A percentile compares a stretch with the other conserved stretches of the same genome.
phyloP scores from a whole-genome alignment of 2,888 invertebrate genomes.

The Danaus chrysippus region DNA sequence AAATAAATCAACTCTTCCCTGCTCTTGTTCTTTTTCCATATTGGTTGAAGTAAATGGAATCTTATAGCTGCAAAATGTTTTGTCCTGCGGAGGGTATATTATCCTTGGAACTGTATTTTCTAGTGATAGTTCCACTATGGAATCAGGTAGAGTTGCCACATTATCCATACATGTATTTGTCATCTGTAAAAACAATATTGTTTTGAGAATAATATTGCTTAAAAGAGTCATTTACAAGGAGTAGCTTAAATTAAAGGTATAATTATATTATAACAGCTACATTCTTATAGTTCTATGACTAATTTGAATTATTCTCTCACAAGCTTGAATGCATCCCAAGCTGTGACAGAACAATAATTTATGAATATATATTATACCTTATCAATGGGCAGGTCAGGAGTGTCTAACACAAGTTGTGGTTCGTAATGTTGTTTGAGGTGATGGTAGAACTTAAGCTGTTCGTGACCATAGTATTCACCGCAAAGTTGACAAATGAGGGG shows the following conservation, averaged over 20 bases:
- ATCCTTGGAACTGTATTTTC: slow-evolving; percentile 69
- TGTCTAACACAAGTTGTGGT: slow-evolving; percentile 68
- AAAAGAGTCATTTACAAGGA: too few relatives aligned
- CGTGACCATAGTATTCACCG: slow-evolving; percentile 83
- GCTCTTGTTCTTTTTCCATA: slow-evolving; percentile 55
- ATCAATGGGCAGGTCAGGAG: slow-evolving; percentile 59
- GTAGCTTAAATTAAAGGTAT: too few relatives aligned
- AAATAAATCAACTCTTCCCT: slow-evolving; percentile 56
- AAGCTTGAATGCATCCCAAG: too few relatives aligned
- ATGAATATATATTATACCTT: slow-evolving; percentile 48
- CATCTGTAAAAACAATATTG: slow-evolving; percentile 50
- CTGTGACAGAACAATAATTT: too few relatives aligned
- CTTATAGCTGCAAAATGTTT: slow-evolving; percentile 55
- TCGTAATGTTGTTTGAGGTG: slow-evolving; percentile 92
- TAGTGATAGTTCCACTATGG: slow-evolving; percentile 69
- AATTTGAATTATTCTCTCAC: too few relatives aligned
- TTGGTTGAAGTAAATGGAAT: slow-evolving; percentile 62
- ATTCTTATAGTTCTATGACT: too few relatives aligned
- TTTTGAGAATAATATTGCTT: background rate
- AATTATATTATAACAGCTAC: too few relatives aligned
- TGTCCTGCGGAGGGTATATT: slow-evolving; percentile 66
- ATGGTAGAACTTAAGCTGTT: slow-evolving; percentile 90
- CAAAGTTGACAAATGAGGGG: slow-evolving; percentile 88
- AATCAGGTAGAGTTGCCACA: slow-evolving; percentile 64
- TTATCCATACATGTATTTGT: slow-evolving; percentile 69